phyloP scores from a whole-genome alignment of 2,113 vertebrate genomes.

The Himantopus leucocephalus region DNA sequence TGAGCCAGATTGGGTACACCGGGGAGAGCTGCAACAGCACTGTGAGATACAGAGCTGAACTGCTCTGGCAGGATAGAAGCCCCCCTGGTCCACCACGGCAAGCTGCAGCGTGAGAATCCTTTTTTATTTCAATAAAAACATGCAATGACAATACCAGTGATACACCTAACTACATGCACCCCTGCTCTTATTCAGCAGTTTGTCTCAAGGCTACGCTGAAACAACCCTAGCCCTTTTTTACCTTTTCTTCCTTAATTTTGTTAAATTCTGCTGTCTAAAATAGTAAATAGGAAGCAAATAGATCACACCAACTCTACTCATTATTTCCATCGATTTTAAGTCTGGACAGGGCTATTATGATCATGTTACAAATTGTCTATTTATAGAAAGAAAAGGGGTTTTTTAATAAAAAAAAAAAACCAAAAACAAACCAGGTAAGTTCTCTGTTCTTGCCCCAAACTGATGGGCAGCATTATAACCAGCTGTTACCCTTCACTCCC shows the following conservation, averaged over 20 bases:
- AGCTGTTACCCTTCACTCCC: slow-evolving; percentile 23
- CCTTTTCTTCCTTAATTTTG: neutral
- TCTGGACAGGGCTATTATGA: neutral
- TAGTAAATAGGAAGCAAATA: slow-evolving; percentile 17
- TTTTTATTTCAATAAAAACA: neutral
- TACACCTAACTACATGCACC: neutral
- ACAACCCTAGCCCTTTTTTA: neutral
- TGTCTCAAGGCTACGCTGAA: neutral
- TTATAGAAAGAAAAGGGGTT: slow-evolving; percentile 17
- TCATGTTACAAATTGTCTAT: neutral
- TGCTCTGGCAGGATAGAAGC: neutral
- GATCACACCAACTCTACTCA: neutral
- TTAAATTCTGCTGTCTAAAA: slow-evolving; percentile 3
- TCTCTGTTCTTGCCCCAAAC: neutral
- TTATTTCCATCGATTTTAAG: slow-evolving; percentile 44
- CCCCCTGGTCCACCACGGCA: neutral
- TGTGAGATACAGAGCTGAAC: fast-evolving
- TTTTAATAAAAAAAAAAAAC: neutral
- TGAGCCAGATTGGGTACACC: fast-evolving
- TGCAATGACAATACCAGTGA: neutral
- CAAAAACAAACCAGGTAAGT: neutral
- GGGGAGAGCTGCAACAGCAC: neutral
- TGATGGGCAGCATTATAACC: slow-evolving; percentile 16
- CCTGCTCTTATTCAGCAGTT: neutral
- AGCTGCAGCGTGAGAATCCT: neutral